Evolutionary conservation across 1,140 invertebrate genomes (phyloP), one percentile per base, ranked within the genome.

Genomic region (Philaenus spumarius): DNA sequence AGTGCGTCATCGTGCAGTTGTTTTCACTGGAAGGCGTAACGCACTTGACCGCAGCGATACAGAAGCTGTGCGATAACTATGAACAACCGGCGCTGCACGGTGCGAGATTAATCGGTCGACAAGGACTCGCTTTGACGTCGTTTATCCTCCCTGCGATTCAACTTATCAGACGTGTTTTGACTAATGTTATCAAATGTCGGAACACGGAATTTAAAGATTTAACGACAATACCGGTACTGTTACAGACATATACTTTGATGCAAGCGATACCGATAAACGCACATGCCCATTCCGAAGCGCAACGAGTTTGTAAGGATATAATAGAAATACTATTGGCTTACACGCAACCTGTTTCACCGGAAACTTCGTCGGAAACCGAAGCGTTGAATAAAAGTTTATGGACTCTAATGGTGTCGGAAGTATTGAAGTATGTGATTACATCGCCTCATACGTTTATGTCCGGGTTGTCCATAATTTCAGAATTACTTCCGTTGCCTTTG

Each of bases 331-430:
- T 97, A 4, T 68, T 96, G 35, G 83, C 92, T 0, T 97, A 91
- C 64, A 96, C 93, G 0, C 87, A 93, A 68, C 90, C 93, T 0
- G 79, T 89, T 39, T 66, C 77, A n/a, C 83, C 87, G 26, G 84
- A 85, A 15, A 81, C 85, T 53, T 78, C 82, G 9, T 79, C 82
- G 9, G 87, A 89, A 59, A 88, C 86, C 43, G 84, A 87, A 63
- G 83, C 82, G 0, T 77, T 92, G 11, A 84, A 85, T 1, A 89
- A 90, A 66, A 90, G 87, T 35, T 73, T 89, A 1, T 97, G 95
- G 94, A 95, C 93, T 0, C 81, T 87, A 57, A 89, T 95, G 78
- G 78, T 94, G 51, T 83, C 86, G 1, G 93, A 96, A 76, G 83
- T 96, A 0, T 76, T 91, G 1, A 87, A 86, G 63, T 90, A 85